phyloP scores from a whole-genome alignment of 92 coral and sea anemone species.

The Actinostola sp. region DNA sequence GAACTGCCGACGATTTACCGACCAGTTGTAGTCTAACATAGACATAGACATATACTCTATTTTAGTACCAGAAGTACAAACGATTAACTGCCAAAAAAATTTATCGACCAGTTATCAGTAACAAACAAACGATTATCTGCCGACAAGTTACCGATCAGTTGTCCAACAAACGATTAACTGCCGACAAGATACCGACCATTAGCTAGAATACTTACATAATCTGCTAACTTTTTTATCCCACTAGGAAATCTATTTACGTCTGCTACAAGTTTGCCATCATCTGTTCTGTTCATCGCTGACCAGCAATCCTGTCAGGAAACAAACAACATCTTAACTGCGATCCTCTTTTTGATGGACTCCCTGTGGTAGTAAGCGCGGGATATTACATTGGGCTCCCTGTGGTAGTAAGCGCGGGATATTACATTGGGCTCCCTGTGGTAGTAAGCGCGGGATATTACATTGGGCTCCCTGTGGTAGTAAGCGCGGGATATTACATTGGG shows the following conservation, averaged over 20 bases:
- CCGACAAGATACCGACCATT: not conserved
- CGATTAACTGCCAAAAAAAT: not conserved
- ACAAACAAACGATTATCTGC: not conserved
- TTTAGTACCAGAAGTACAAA: not conserved
- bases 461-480: no score
- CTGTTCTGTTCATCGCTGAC: conserved; percentile 78
- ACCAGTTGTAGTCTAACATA: not conserved
- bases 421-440: no score
- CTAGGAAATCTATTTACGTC: conserved; percentile 87
- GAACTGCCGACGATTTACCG: not conserved
- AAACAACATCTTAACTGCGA: no score
- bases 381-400: no score
- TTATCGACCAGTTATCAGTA: not conserved
- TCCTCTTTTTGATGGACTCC: no score
- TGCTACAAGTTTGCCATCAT: conserved; percentile 69
- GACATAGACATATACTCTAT: not conserved
- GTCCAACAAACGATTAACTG: not conserved
- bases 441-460: no score
- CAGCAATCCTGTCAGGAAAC: conserved; percentile 76
- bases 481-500: no score
- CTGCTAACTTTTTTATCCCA: conserved; percentile 86
- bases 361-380: no score
- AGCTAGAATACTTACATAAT: conserved; percentile 65
- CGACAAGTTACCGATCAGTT: not conserved
- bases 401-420: no score